Conservation (phyloP, 2,113 vertebrate genomes). For the Ivindomyrus marchei region DNA sequence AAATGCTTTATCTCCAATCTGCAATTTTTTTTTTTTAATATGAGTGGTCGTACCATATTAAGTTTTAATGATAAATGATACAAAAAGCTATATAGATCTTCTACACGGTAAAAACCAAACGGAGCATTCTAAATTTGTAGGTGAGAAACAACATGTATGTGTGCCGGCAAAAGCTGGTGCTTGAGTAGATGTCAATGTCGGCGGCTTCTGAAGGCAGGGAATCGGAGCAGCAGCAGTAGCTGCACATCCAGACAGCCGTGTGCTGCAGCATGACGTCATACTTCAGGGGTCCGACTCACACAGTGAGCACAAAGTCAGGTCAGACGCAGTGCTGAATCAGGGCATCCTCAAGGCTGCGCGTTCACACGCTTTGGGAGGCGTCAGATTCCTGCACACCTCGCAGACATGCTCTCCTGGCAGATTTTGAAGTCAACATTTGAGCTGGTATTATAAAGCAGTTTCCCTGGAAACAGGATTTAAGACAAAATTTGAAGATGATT, state of each 20-base stretch:
- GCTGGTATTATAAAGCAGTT: neutral
- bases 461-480: neutral
- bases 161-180: neutral
- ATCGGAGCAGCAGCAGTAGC: neutral
- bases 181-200: neutral
- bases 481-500: slow-evolving; percentile 1
- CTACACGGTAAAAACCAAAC: neutral
- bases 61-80: neutral
- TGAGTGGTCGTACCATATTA: neutral
- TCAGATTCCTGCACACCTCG: neutral
- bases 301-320: neutral
- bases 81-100: neutral
- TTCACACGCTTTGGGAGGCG: neutral
- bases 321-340: slow-evolving; percentile 5
- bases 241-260: neutral
- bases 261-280: neutral
- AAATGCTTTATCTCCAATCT: neutral
- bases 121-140: neutral
- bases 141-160: neutral
- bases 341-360: neutral
- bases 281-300: neutral
- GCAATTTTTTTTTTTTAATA: neutral
- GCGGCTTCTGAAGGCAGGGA: neutral
- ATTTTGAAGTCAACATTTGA: neutral
- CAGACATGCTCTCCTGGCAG: neutral